Base-by-base conservation (phyloP, 1,140 invertebrate genomes). In the Cherax destructor region DNA sequence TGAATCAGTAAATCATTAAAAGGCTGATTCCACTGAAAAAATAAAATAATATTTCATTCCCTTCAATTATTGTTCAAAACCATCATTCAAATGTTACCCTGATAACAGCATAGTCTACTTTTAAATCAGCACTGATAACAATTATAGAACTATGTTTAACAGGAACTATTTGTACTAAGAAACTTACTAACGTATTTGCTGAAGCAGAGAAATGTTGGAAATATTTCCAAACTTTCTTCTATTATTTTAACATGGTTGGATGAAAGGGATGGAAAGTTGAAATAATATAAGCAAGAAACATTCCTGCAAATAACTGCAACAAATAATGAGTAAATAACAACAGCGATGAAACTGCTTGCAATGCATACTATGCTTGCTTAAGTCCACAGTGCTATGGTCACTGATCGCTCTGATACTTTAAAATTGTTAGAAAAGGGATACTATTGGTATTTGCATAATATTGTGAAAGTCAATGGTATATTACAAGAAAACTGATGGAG, bases 161-260 rank as follows among this genome's bases (percentile, higher is more conserved):
- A 85, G 83, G 83, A 85, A 85, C 83, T 85, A 85, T 85, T 85
- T 85, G 83, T 85, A 85, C 83, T 85, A 85, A 85, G 83, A 85
- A 85, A 85, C 83, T 72, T 85, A 50, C 83, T 85, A 72, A 85
- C 49, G 69, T 72, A 72, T 85, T 69, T 72, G 69, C 50, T 74
- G 69, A 74, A 85, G 69, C 61, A 85, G n/a, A 72, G 61, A 84
- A 79, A 80, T 30, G 56, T 56, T 56, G 56, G 50, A 24, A 81
- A 59, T 49, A 59, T 56, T 50, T 56, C 10, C 79, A 52, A 81
- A 81, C 50, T 52, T 81, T 47, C 18, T 56, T 9, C 56, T 59
- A 56, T 52, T 59, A 30, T 56, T 56, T 21, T 81, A 24, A 56
- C 56, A 24, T 81, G 79, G 79, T 59, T 81, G 79, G 79, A 81